These are phyloP conservation scores for Lepidocyrtinus sp. DNA, from an alignment of 2,888 invertebrate genomes.

Conservation along the genomic window DNA sequence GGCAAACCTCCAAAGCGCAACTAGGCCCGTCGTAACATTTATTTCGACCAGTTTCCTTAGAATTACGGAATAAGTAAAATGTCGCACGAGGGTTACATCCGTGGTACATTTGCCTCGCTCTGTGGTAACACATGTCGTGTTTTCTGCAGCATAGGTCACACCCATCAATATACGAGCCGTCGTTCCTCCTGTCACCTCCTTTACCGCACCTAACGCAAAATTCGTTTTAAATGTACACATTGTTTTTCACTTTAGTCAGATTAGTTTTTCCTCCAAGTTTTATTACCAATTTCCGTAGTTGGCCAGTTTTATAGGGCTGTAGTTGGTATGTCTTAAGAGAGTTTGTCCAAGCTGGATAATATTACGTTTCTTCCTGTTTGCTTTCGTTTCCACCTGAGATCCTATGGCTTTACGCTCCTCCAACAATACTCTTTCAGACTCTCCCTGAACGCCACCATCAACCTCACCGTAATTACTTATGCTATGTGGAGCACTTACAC, in stretches of 20 bases:
- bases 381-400: conserved; percentile 1
- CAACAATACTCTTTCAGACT: background rate
- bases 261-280: too few species aligned
- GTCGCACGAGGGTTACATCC: conserved; percentile 38
- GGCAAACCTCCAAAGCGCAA: conserved; percentile 23
- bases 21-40: conserved; percentile 1
- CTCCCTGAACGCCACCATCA: background rate
- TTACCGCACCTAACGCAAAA: conserved; percentile 44
- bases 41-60: background rate
- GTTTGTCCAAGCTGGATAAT: conserved; percentile 44
- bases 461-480: background rate
- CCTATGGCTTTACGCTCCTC: background rate
- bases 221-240: background rate
- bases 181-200: conserved; percentile 50
- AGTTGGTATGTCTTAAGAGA: conserved; percentile 35
- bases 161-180: conserved; percentile 52
- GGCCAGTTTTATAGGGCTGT: conserved; percentile 44
- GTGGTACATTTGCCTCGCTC: conserved; percentile 20
- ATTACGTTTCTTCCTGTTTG: conserved; percentile 33
- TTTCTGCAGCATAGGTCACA: conserved; percentile 60
- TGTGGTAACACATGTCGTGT: conserved; percentile 54
- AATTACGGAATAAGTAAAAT: conserved; percentile 28
- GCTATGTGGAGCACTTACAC: background rate
- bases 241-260: background rate
- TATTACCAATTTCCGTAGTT: conserved; percentile 56